Base-by-base conservation (phyloP, 2,113 vertebrate genomes). In the Paralichthys olivaceus region DNA sequence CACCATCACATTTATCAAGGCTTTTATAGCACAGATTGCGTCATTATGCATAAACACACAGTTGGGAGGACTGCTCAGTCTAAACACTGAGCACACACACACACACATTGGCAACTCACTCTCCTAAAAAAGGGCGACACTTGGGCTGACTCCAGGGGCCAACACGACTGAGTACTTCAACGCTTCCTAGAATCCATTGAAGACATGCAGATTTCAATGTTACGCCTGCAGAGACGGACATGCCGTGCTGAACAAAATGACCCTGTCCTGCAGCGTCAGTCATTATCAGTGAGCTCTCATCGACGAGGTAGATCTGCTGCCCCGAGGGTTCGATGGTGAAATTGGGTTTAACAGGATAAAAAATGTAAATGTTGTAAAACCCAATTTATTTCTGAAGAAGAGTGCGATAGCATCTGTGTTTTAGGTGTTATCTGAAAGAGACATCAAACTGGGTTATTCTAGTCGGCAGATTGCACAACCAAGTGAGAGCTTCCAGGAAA, bases 91-190 rank as follows among this genome's bases (percentile, higher is more conserved):
- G 80, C 64, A 43, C 59, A 62, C 34, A 59, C 75, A 80, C 58
- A 77, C 60, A 63, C 76, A 71, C n/a, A 5, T 11, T 25, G 68
- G 51, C 60, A 53, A 59, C 57, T 74, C 49, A 13, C 64, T 74
- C 62, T 81, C 91, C 91, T 91, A 34, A 90, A 94, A 93, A 91
- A 90, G 92, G 91, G 66, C 62, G 26, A 74, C 20, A 65, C 51
- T 80, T 92, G 89, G 89, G 71, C 5, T 20, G 17, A 43, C 20
- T 85, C 87, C 90, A 92, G 75, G 37, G 14, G 54, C 56, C 23
- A 55, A 49, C 85, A 59, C 67, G 19, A 55, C 77, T 70, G 49
- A 80, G 75, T 51, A 70, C 77, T 72, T 65, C 54, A 78, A 66
- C 86, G 80, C 82, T 88, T 86, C 67, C 75, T 70, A 45, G 61